Conservation (phyloP, 2,113 vertebrate genomes). For the Hemibagrus wyckioides region DNA sequence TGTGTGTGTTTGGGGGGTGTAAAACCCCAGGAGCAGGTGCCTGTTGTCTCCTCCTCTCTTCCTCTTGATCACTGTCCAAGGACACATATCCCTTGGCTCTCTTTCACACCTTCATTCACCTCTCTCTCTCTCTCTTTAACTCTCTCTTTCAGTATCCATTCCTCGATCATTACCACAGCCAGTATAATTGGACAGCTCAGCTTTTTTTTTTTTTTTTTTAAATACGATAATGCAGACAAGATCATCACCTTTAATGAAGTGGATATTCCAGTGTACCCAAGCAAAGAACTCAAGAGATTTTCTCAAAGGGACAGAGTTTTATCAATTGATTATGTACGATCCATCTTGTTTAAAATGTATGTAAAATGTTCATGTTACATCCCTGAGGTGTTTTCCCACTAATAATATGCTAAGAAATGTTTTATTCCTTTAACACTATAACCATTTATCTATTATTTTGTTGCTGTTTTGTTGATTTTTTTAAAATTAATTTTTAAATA, state of each 20-base stretch:
- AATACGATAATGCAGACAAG: slow-evolving; percentile 49
- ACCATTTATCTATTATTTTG: not conserved
- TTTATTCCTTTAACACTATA: not conserved
- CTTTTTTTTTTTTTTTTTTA: slow-evolving; percentile 37
- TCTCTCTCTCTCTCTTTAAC: not conserved
- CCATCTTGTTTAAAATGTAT: not conserved
- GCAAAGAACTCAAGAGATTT: not conserved
- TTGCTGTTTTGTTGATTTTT: not conserved
- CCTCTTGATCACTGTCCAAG: slow-evolving; percentile 26
- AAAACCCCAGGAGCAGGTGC: slow-evolving; percentile 25
- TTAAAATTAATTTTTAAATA: not conserved
- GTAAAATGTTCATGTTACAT: not conserved
- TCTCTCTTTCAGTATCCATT: slow-evolving; percentile 13
- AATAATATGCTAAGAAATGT: not conserved
- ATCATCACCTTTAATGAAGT: slow-evolving; percentile 57
- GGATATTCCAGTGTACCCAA: slow-evolving; percentile 16
- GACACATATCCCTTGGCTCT: slow-evolving; percentile 17
- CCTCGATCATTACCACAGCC: slow-evolving; percentile 47
- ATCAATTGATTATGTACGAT: not conserved
- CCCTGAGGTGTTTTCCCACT: not conserved
- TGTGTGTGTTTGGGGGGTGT: not conserved
- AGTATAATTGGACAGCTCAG: slow-evolving; percentile 61
- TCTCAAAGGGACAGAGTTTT: not conserved
- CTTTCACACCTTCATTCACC: not conserved
- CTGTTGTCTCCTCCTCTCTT: slow-evolving; percentile 9